phyloP scores from a whole-genome alignment of 53 echinoderm and acorn worm genomes.

The Holothuria scabra region DNA sequence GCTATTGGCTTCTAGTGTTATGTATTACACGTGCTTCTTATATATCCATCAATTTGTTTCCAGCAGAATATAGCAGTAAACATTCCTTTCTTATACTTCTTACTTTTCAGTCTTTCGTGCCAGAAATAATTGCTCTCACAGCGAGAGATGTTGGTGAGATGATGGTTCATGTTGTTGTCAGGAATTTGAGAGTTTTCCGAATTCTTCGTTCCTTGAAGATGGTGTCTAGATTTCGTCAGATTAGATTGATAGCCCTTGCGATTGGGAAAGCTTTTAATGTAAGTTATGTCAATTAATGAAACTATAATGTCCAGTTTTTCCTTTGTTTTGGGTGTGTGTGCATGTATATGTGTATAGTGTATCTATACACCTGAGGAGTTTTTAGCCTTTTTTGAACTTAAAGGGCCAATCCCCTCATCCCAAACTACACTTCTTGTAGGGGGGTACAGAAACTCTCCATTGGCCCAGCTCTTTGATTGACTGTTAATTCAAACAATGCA shows the following conservation, averaged over 20 bases:
- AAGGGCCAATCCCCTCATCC: no score
- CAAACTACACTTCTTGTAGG: no score
- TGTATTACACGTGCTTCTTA: no score
- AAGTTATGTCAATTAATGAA: slow-evolving; percentile 2
- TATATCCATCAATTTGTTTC: no score
- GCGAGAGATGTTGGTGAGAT: slow-evolving; percentile 74
- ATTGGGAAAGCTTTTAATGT: slow-evolving; percentile 95
- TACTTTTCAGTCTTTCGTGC: slow-evolving; percentile 81
- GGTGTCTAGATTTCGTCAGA: slow-evolving; percentile 93
- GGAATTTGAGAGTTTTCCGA: slow-evolving; percentile 90
- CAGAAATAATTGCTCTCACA: slow-evolving; percentile 87
- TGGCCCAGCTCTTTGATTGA: no score
- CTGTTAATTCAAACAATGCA: no score
- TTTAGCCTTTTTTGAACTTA: background rate
- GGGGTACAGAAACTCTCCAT: no score
- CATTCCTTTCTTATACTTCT: background rate
- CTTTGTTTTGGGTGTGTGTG: no score
- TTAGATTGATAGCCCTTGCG: slow-evolving; percentile 85
- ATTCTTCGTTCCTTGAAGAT: slow-evolving; percentile 94
- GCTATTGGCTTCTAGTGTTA: no score
- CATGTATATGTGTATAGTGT: background rate
- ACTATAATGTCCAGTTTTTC: background rate
- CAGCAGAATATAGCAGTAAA: no score
- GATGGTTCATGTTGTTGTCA: slow-evolving; percentile 75
- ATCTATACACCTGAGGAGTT: background rate